Evolutionary conservation across 2,113 vertebrate genomes (phyloP).

Genomic region (Canis aureus): DNA sequence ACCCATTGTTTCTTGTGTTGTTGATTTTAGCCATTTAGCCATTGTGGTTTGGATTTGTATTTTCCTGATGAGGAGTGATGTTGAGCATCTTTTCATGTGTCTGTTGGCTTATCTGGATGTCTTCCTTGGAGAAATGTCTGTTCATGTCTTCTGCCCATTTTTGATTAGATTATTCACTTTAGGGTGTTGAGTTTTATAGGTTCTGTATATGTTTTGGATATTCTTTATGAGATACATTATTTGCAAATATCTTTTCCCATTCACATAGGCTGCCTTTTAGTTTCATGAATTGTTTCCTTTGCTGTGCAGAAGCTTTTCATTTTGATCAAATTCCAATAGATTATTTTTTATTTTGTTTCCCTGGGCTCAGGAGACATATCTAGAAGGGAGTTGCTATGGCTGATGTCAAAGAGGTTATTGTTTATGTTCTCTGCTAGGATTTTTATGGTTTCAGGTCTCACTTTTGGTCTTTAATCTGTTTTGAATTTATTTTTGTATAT

Average conservation of each 20-base stretch:
- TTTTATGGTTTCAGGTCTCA: not conserved
- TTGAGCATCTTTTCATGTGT: too few species aligned
- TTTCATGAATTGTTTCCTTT: not conserved
- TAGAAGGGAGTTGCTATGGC: not conserved
- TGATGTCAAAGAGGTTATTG: not conserved
- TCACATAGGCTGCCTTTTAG: not conserved
- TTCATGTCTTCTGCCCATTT: not conserved
- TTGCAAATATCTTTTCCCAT: not conserved
- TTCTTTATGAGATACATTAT: not conserved
- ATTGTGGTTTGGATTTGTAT: too few species aligned
- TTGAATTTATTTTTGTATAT: not conserved
- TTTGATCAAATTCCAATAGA: not conserved
- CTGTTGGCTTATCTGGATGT: too few species aligned
- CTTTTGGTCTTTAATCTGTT: too few species aligned
- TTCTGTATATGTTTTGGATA: not conserved
- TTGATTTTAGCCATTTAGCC: not conserved
- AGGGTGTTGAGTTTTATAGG: not conserved
- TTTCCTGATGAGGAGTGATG: too few species aligned
- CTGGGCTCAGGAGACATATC: not conserved
- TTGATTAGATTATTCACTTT: not conserved
- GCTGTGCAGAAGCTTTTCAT: not conserved
- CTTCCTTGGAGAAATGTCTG: not conserved
- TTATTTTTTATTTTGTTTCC: not conserved
- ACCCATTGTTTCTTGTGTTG: not conserved
- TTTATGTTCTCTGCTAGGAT: not conserved